Evolutionary conservation across 2,888 invertebrate genomes (phyloP).

Genomic region (Caenorhabditis parvicauda): DNA sequence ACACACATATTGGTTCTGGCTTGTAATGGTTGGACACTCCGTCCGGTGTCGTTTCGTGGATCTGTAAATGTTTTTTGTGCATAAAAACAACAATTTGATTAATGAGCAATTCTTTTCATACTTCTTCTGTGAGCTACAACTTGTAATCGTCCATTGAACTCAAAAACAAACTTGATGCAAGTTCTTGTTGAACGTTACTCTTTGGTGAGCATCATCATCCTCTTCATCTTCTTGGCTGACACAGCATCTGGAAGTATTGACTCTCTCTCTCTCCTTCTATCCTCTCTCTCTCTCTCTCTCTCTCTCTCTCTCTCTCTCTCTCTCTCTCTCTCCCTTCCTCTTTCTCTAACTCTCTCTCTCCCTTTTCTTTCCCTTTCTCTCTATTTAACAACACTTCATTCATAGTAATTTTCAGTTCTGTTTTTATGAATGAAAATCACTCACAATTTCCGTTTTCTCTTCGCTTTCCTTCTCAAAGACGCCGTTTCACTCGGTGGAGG

Average conservation of each 20-base stretch:
- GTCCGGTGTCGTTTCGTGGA: conserved; percentile 10
- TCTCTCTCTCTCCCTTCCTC: neutral
- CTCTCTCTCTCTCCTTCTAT: neutral
- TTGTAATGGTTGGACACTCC: too few relatives aligned
- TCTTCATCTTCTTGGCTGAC: conserved; percentile 36
- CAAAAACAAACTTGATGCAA: conserved; percentile 31
- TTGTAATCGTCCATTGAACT: too few relatives aligned
- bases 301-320: neutral
- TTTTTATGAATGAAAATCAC: conserved; percentile 1
- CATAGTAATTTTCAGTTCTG: neutral
- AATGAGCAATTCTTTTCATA: too few relatives aligned
- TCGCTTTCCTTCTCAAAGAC: conserved; percentile 19
- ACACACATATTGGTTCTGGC: too few relatives aligned
- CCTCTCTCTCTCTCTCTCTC: neutral
- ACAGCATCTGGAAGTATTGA: conserved; percentile 19
- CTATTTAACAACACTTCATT: neutral
- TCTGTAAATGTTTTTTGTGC: neutral
- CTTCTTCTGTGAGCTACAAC: too few relatives aligned
- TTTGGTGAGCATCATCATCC: conserved; percentile 23
- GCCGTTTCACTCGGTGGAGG: conserved; percentile 44
- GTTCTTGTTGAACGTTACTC: conserved; percentile 44
- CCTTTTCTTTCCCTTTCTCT: neutral
- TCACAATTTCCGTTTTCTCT: conserved; percentile 23
- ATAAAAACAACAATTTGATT: too few relatives aligned
- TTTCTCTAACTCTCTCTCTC: neutral